A percentile compares a stretch with the other conserved stretches of the same genome.
These are phyloP conservation scores for Eupithecia abbreviata DNA, from an alignment of 2,888 invertebrate species.

Conservation along the genomic window DNA sequence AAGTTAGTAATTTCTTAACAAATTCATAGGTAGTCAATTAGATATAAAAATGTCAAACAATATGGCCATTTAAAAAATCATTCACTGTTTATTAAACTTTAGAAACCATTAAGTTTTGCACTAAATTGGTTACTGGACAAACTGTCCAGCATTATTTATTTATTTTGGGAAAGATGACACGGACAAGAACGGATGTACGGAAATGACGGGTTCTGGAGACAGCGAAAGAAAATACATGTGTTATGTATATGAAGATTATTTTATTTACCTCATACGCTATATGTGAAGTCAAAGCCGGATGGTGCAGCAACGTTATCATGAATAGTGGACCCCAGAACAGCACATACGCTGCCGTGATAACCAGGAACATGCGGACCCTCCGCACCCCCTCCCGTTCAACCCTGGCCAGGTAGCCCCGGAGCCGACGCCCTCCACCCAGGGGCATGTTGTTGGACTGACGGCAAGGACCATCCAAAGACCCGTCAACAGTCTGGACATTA, in stretches of 20 bases:
- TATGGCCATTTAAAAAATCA: too few relatives aligned
- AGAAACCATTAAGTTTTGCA: too few relatives aligned
- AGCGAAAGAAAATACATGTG: neutral
- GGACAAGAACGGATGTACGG: neutral
- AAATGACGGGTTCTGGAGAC: neutral
- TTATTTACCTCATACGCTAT: constrained; percentile 88
- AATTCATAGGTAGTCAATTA: too few relatives aligned
- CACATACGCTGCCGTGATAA: constrained; percentile 92
- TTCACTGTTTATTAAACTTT: too few relatives aligned
- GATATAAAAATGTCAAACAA: too few relatives aligned
- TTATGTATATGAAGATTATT: neutral
- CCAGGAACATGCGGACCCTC: constrained; percentile 92
- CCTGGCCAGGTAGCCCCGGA: constrained; percentile 89
- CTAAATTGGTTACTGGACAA: too few relatives aligned
- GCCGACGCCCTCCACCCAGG: constrained; percentile 88
- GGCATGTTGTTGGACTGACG: constrained; percentile 69
- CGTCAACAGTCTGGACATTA: constrained; percentile 71
- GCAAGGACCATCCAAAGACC: constrained; percentile 68
- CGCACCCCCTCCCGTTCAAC: constrained; percentile 92
- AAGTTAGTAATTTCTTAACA: too few relatives aligned
- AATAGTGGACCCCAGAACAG: constrained; percentile 96
- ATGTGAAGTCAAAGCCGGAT: constrained; percentile 88
- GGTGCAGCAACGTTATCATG: constrained; percentile 91
- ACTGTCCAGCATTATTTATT: too few relatives aligned
- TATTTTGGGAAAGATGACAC: neutral